Percentiles rank a stretch among this genome's conserved stretches.
phyloP scores from a whole-genome alignment of 2,888 invertebrate species.

The Polylopha cassiicola region DNA sequence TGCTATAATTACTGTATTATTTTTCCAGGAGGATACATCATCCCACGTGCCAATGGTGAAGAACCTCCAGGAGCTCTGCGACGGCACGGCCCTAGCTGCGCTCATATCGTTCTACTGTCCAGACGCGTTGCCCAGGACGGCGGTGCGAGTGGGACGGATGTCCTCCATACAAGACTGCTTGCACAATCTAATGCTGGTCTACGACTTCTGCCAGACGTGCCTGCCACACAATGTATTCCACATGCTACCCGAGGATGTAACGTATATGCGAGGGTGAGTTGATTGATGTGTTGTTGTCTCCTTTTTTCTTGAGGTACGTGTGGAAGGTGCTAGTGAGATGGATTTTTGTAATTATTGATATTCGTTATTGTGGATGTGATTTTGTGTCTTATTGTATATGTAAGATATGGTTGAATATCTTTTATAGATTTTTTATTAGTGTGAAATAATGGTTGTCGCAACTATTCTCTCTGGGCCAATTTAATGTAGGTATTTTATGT shows the following conservation, averaged over 20 bases:
- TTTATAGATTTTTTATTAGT: no score
- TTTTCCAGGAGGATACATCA: conserved; percentile 74
- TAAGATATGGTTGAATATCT: no score
- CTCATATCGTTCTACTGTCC: conserved; percentile 93
- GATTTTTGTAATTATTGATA: no score
- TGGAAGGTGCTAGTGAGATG: no score
- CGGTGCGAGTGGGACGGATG: conserved; percentile 77
- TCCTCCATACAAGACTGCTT: conserved; percentile 92
- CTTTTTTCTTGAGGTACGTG: no score
- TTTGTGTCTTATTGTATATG: no score
- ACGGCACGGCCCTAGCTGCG: conserved; percentile 92
- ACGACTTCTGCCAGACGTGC: conserved; percentile 89
- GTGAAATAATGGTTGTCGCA: no score
- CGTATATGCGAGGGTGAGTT: conserved; percentile 91
- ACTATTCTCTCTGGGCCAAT: no score
- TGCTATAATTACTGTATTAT: neutral
- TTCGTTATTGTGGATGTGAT: no score
- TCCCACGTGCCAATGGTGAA: conserved; percentile 82
- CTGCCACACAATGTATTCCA: conserved; percentile 94
- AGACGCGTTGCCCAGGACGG: conserved; percentile 69
- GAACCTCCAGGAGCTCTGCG: conserved; percentile 91
- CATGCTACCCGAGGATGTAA: conserved; percentile 96
- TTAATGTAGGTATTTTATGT: no score
- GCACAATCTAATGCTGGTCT: conserved; percentile 92
- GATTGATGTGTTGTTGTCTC: neutral